A percentile compares a stretch with the other conserved stretches of the same genome.
Evolutionary conservation across 35 echinoderm and acorn worm species (phyloP).

Genomic region (Ptychodera flava): DNA sequence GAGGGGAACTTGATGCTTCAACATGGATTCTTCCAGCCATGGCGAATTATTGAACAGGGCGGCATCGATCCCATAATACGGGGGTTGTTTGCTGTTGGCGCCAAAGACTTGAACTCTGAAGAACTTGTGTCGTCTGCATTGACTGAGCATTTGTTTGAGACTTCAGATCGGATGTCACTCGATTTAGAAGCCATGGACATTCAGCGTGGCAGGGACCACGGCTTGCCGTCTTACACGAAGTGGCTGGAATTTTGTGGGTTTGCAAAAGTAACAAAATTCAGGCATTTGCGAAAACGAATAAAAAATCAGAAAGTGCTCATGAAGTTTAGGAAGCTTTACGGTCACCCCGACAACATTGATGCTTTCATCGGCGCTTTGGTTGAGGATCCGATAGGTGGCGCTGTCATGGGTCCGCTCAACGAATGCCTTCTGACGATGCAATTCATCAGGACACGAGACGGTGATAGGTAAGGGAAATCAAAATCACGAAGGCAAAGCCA

Average conservation of each 20-base stretch:
- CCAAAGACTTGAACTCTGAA: background rate
- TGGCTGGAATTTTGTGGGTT: conserved; percentile 43
- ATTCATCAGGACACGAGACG: background rate
- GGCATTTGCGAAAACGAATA: conserved; percentile 5
- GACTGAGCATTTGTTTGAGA: background rate
- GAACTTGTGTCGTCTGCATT: background rate
- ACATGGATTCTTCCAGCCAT: background rate
- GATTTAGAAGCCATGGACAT: conserved; percentile 71
- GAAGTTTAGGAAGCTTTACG: background rate
- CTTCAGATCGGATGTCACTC: background rate
- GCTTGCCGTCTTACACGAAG: conserved; percentile 37
- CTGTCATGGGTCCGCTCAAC: conserved; percentile 25
- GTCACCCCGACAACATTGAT: conserved; percentile 39
- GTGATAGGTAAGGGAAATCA: background rate
- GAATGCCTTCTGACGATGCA: conserved; percentile 33
- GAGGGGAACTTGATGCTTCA: background rate
- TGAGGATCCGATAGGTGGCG: conserved; percentile 22
- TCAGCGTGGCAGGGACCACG: conserved; percentile 78
- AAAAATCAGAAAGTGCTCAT: background rate
- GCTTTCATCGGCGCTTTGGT: conserved; percentile 21
- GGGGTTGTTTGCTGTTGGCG: background rate
- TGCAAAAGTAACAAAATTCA: background rate
- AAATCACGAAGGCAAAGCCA: too few relatives aligned
- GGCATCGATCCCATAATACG: background rate
- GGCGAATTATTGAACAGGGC: background rate